Evolutionary conservation across 2,797 vertebrate genomes (phyloP).

Genomic region (Crossoptilon crossoptilon): DNA sequence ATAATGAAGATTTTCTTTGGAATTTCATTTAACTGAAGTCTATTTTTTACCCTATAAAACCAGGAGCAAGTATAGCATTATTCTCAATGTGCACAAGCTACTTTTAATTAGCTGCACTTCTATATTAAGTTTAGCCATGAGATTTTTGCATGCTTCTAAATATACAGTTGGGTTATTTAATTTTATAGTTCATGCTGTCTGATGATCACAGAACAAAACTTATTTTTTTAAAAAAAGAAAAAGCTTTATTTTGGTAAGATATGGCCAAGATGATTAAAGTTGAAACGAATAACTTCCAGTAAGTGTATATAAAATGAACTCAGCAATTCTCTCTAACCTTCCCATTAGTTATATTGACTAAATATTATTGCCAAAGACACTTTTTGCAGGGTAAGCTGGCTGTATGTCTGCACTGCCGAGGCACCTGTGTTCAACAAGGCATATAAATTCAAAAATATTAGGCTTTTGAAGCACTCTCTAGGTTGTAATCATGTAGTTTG

Average conservation of each 20-base stretch:
- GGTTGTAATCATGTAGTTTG: background rate
- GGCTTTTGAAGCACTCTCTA: background rate
- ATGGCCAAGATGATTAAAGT: background rate
- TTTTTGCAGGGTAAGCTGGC: background rate
- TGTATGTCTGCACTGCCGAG: background rate
- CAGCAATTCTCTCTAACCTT: background rate
- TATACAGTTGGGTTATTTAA: background rate
- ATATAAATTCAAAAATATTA: background rate
- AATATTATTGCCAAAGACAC: background rate
- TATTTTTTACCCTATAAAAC: background rate
- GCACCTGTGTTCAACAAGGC: background rate
- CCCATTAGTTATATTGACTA: background rate
- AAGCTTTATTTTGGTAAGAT: background rate
- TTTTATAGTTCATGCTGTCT: background rate
- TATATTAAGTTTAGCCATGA: background rate
- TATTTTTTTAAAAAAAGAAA: background rate
- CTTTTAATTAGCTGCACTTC: background rate
- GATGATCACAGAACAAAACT: background rate
- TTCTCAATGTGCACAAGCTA: background rate
- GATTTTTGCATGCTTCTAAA: conserved; percentile 2
- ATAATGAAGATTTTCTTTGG: background rate
- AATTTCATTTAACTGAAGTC: background rate
- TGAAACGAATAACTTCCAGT: background rate
- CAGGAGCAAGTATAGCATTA: background rate
- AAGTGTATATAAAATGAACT: background rate